A percentile compares a stretch with the other conserved stretches of the same genome.
These are phyloP conservation scores for Condylura cristata DNA, from an alignment of 2,113 vertebrate genomes.

Conservation along the genomic window DNA sequence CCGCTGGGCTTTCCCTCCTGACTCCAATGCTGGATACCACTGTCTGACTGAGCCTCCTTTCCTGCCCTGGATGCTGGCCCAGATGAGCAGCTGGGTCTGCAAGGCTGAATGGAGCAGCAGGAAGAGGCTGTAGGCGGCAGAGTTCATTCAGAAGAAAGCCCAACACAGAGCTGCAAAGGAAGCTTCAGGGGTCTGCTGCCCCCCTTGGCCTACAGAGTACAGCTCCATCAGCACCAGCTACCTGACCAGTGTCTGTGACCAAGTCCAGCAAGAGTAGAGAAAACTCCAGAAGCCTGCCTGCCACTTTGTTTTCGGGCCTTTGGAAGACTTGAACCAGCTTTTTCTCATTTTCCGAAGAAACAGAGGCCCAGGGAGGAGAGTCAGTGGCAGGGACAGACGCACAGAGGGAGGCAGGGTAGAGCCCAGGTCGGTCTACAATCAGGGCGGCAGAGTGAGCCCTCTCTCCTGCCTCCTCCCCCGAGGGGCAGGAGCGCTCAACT, in stretches of 20 bases:
- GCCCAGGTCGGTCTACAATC: neutral
- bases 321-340: neutral
- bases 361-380: neutral
- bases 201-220: neutral
- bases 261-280: neutral
- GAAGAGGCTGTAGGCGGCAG: constrained; percentile 25
- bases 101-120: constrained; percentile 43
- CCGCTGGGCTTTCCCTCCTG: neutral
- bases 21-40: neutral
- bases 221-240: neutral
- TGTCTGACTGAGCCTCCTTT: constrained; percentile 15
- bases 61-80: constrained; percentile 51
- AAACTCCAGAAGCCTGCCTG: neutral
- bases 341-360: constrained; percentile 10
- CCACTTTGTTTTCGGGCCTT: neutral
- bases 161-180: neutral
- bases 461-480: neutral
- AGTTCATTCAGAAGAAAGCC: constrained; percentile 72
- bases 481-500: no score
- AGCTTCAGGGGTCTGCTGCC: neutral
- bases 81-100: constrained; percentile 53
- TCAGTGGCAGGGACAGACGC: neutral
- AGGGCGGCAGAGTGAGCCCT: neutral
- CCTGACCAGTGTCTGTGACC: neutral
- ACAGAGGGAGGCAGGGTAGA: neutral